phyloP scores from a whole-genome alignment of 2,113 vertebrate genomes.

The Nycticorax nycticorax region DNA sequence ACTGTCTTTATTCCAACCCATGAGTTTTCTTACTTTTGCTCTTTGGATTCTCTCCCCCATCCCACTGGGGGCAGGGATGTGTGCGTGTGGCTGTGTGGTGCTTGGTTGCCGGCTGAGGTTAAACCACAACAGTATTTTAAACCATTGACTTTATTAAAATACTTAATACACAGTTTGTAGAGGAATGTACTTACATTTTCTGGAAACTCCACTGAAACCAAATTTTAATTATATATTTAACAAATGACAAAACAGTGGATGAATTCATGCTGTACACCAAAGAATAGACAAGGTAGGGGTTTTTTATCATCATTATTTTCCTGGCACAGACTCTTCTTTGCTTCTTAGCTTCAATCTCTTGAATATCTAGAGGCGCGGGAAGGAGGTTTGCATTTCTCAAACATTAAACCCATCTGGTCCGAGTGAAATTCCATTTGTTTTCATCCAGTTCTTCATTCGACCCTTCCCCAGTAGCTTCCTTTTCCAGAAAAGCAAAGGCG shows the following conservation, averaged over 20 bases:
- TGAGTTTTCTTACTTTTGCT: too few relatives aligned
- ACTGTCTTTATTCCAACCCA: too few relatives aligned
- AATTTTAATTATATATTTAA: conserved; percentile 59
- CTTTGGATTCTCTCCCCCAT: too few relatives aligned
- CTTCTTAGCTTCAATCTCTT: conserved; percentile 23
- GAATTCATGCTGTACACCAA: conserved; percentile 53
- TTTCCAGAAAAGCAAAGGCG: neutral
- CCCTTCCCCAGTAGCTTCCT: neutral
- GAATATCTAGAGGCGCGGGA: conserved; percentile 14
- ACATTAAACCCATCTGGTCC: neutral
- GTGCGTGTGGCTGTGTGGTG: too few relatives aligned
- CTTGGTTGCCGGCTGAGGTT: too few relatives aligned
- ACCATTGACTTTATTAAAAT: conserved; percentile 78
- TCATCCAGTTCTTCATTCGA: neutral
- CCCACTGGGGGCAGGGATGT: too few relatives aligned
- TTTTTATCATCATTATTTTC: neutral
- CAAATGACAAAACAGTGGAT: conserved; percentile 60
- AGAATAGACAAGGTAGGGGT: neutral
- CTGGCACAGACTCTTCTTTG: neutral
- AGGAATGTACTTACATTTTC: conserved; percentile 77
- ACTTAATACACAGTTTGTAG: conserved; percentile 66
- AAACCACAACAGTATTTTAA: conserved; percentile 35
- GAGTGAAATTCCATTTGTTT: conserved; percentile 20
- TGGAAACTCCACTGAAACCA: conserved; percentile 73
- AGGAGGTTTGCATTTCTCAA: neutral